Conservation (phyloP, 2,888 invertebrate genomes). For the Andrena fulva region DNA sequence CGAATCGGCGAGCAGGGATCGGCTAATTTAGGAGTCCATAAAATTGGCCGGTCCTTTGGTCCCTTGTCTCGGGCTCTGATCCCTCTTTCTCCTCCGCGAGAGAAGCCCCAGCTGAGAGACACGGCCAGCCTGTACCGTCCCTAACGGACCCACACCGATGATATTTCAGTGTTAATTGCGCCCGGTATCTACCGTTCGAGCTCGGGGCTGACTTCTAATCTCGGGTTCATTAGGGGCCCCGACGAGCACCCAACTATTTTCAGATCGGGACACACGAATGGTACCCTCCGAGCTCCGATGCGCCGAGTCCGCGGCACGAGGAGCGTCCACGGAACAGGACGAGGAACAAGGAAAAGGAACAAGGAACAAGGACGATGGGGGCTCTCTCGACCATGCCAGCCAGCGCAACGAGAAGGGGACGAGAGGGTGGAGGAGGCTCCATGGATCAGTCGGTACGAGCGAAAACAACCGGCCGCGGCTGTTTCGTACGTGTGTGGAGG, state of each 20-base stretch:
- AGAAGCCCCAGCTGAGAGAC: constrained; percentile 65
- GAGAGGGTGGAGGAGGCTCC: constrained; percentile 13
- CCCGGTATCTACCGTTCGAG: constrained; percentile 79
- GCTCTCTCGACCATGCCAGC: constrained; percentile 14
- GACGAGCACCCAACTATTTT: constrained; percentile 75
- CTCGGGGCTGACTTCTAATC: constrained; percentile 79
- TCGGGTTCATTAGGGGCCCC: constrained; percentile 81
- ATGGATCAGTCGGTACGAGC: constrained; percentile 35
- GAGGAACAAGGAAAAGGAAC: constrained; percentile 29
- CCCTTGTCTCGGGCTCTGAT: constrained; percentile 71
- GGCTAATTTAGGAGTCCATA: constrained; percentile 76
- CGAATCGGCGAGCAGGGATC: constrained; percentile 59
- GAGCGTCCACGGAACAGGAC: constrained; percentile 36
- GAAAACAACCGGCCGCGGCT: constrained; percentile 46
- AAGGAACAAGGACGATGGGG: constrained; percentile 25
- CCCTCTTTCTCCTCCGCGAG: constrained; percentile 55
- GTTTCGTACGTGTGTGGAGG: constrained; percentile 56
- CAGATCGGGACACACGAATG: constrained; percentile 70
- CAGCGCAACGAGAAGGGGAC: constrained; percentile 22
- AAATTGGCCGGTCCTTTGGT: constrained; percentile 74
- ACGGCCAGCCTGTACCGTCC: constrained; percentile 63
- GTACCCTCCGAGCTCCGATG: constrained; percentile 15
- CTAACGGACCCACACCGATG: constrained; percentile 78
- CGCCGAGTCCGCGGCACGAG: constrained; percentile 29
- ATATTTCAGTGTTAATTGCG: constrained; percentile 83